Percentiles rank a stretch among this genome's conserved stretches.
These are phyloP conservation scores for Leguminivora glycinivorella DNA, from an alignment of 1,140 invertebrate genomes.

Conservation along the genomic window DNA sequence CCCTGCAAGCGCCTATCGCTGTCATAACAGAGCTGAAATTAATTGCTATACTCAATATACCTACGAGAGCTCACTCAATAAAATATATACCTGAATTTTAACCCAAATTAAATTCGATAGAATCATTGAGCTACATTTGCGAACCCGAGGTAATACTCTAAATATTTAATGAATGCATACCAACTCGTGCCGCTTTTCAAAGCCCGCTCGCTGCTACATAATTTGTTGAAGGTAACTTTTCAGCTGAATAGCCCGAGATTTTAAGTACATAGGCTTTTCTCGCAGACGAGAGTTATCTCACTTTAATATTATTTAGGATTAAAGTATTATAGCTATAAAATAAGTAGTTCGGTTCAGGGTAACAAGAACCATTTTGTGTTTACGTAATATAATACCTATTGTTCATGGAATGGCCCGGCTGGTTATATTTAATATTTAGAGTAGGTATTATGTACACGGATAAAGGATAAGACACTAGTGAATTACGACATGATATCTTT, in stretches of 20 bases:
- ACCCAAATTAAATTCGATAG: not conserved
- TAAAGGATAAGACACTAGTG: not conserved
- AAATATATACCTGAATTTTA: constrained; percentile 10
- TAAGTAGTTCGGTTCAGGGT: not conserved
- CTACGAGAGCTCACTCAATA: constrained; percentile 8
- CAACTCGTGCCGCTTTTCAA: not conserved
- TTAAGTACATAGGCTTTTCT: not conserved
- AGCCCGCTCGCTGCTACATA: not conserved
- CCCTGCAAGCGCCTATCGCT: not conserved
- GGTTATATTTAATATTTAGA: not conserved
- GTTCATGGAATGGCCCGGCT: not conserved
- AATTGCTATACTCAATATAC: not conserved
- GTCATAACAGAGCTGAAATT: constrained; percentile 5
- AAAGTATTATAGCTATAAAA: not conserved
- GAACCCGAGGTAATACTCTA: not conserved
- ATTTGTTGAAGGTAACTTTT: not conserved
- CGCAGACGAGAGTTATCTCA: not conserved
- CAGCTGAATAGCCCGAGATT: no score
- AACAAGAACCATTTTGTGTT: not conserved
- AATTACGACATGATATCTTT: not conserved
- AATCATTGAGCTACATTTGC: constrained; percentile 7
- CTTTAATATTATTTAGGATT: not conserved
- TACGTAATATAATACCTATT: no score
- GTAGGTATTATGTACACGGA: not conserved
- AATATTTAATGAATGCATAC: not conserved